Percentiles rank a stretch among this genome's conserved stretches.
These are phyloP conservation scores for Blennius ocellaris DNA, from an alignment of 2,113 vertebrate species.

Conservation along the genomic window DNA sequence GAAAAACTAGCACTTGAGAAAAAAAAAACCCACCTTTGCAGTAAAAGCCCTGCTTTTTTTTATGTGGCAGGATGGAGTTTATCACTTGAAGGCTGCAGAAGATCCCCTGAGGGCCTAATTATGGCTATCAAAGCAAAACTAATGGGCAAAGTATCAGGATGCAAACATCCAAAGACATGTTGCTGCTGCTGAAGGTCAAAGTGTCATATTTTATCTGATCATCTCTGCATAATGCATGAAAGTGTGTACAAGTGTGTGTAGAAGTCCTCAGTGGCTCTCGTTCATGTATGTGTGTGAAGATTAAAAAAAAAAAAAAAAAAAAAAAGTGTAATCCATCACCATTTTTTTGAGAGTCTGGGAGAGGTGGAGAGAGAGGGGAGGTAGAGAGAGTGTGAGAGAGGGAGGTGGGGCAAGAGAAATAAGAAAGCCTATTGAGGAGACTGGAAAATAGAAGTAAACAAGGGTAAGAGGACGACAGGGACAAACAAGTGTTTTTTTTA, in stretches of 20 bases:
- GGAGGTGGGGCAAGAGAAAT: slow-evolving; percentile 7
- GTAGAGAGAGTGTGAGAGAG: slow-evolving; percentile 9
- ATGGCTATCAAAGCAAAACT: slow-evolving; percentile 66
- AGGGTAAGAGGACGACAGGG: slow-evolving; percentile 37
- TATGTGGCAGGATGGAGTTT: slow-evolving; percentile 57
- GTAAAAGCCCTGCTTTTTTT: slow-evolving; percentile 48
- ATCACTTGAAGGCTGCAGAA: slow-evolving; percentile 64
- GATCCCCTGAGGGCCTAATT: slow-evolving; percentile 64
- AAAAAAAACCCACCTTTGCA: slow-evolving; percentile 33
- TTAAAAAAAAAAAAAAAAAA: not conserved
- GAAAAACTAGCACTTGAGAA: slow-evolving; percentile 30
- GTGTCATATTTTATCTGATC: slow-evolving; percentile 12
- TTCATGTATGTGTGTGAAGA: too few species aligned
- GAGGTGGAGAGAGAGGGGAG: slow-evolving; percentile 16
- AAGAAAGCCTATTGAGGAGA: slow-evolving; percentile 18
- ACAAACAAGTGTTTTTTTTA: slow-evolving; percentile 44
- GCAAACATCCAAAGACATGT: slow-evolving; percentile 50
- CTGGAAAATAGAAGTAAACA: slow-evolving; percentile 49
- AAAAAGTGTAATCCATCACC: slow-evolving; percentile 75
- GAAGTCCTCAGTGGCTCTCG: not conserved
- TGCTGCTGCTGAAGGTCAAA: slow-evolving; percentile 56
- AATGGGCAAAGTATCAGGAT: slow-evolving; percentile 62
- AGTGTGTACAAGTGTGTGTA: not conserved
- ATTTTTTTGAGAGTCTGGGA: slow-evolving; percentile 71
- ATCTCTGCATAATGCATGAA: not conserved